phyloP scores from a whole-genome alignment of 2,113 vertebrate species.

The Vulpes lagopus region DNA sequence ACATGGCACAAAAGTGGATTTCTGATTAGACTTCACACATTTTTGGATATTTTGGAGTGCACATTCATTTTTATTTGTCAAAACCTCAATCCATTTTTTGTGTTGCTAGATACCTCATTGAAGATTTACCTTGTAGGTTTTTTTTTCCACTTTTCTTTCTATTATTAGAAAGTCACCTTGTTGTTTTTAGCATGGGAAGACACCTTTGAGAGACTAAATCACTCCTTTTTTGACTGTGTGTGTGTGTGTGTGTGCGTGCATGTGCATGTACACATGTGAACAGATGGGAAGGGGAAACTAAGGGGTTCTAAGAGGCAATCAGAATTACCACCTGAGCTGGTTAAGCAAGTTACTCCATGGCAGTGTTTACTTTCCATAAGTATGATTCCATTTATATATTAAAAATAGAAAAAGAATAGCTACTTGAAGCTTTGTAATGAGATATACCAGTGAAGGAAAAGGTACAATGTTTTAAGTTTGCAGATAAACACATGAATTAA shows the following conservation, averaged over 20 bases:
- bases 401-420: neutral
- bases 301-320: neutral
- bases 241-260: neutral
- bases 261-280: rapidly evolving
- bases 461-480: neutral
- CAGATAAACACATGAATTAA: neutral
- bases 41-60: neutral
- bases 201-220: neutral
- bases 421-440: neutral
- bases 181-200: neutral
- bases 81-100: neutral
- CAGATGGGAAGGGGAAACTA: neutral
- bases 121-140: neutral
- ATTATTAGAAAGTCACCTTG: neutral
- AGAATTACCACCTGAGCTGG: neutral
- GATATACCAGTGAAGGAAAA: neutral
- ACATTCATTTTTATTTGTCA: neutral
- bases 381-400: neutral
- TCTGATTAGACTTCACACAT: neutral
- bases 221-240: neutral
- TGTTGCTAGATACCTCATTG: neutral
- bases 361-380: neutral
- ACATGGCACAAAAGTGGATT: neutral
- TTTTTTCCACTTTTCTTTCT: neutral
- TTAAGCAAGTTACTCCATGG: neutral